phyloP scores from a whole-genome alignment of 2,888 invertebrate species.

The Melolontha melolontha region DNA sequence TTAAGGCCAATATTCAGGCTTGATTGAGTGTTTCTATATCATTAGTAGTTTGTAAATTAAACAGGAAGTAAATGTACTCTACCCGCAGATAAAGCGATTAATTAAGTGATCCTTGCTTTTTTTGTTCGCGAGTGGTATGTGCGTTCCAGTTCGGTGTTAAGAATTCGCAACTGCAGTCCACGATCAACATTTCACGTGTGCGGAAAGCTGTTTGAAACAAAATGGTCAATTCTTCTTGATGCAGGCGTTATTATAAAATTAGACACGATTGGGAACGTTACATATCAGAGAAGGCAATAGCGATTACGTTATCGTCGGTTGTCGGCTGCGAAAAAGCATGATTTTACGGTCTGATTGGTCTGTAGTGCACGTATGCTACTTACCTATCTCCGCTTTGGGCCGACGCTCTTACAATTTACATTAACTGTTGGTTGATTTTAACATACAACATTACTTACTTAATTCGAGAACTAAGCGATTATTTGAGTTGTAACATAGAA shows the following conservation, averaged over 20 bases:
- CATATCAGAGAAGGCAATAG: background rate
- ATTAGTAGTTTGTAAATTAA: too few species aligned
- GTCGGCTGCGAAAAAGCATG: background rate
- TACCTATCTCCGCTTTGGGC: slow-evolving; percentile 5
- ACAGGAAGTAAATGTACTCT: too few species aligned
- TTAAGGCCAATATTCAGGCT: too few species aligned
- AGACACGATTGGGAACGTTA: slow-evolving; percentile 6
- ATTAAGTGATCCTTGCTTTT: too few species aligned
- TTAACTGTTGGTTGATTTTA: too few species aligned
- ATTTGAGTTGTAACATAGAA: too few species aligned
- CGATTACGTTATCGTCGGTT: background rate
- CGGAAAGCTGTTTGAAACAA: background rate
- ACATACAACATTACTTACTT: too few species aligned
- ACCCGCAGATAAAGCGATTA: too few species aligned
- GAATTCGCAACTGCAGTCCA: too few species aligned
- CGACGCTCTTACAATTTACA: too few species aligned
- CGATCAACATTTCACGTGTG: slow-evolving; percentile 6
- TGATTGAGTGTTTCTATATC: too few species aligned
- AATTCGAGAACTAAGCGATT: too few species aligned
- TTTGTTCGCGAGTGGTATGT: slow-evolving; percentile 1
- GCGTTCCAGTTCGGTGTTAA: slow-evolving; percentile 6
- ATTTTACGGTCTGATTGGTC: slow-evolving; percentile 31
- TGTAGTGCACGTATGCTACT: background rate
- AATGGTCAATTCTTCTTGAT: slow-evolving; percentile 11
- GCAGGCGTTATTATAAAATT: slow-evolving; percentile 15